A percentile compares a stretch with the other conserved stretches of the same genome.
These are phyloP conservation scores for Willowsia nigromaculata DNA, from an alignment of 2,888 invertebrate genomes.

Conservation along the genomic window DNA sequence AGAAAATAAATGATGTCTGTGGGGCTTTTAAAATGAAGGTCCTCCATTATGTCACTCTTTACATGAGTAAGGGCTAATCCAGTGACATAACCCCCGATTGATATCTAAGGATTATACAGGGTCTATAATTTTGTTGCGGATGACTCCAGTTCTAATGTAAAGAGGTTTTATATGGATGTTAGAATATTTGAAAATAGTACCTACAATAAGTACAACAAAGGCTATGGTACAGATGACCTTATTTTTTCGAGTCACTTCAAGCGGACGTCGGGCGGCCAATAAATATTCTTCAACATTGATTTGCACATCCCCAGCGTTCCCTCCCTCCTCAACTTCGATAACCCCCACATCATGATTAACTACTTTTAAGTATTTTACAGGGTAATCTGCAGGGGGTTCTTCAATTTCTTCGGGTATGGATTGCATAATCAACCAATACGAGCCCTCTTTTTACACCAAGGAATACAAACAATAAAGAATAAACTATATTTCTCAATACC, in stretches of 20 bases:
- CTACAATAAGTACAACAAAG: conserved; percentile 33
- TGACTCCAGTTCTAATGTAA: not conserved
- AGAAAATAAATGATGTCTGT: conserved; percentile 25
- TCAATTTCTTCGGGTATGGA: no score
- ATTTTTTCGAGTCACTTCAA: conserved; percentile 40
- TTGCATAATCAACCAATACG: no score
- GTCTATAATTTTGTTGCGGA: not conserved
- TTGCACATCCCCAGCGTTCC: not conserved
- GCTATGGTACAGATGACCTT: conserved; percentile 37
- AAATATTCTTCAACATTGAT: conserved; percentile 1
- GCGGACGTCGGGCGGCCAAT: not conserved
- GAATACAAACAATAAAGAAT: no score
- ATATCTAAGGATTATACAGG: not conserved
- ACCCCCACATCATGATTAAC: not conserved
- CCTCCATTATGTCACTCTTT: not conserved
- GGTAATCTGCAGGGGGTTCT: no score
- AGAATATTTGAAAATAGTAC: not conserved
- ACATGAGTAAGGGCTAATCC: not conserved
- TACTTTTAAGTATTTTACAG: no score
- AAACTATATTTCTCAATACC: no score
- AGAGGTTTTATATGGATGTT: no score
- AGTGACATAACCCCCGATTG: not conserved
- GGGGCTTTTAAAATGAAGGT: not conserved
- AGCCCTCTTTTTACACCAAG: no score
- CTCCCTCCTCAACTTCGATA: not conserved